Base-by-base conservation (phyloP, 2,113 vertebrate genomes). In the Actinemys pallida region DNA sequence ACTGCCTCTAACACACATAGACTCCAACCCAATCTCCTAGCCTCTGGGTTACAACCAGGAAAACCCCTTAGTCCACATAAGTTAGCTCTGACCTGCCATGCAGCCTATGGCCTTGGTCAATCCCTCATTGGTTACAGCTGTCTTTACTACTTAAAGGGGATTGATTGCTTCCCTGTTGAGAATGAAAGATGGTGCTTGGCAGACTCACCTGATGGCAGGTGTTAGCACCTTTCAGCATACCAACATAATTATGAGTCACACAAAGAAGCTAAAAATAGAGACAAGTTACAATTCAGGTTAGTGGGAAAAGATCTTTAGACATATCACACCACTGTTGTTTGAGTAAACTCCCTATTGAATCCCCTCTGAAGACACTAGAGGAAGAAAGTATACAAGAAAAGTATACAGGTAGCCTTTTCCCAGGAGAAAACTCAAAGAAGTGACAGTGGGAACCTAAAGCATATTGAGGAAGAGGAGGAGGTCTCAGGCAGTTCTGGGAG, bases 61-160 rank as follows among this genome's bases (percentile, higher is more conserved):
- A 91, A 31, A 81, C 5, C 3, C 56, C 42, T 78, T 45, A 29
- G 24, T 8, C 12, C 14, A 62, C 49, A 12, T 5, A 76, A 14
- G 10, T 95, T 88, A 90, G 3, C 81, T 95, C 75, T 83, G 19
- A 93, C 39, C 22, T 88, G 13, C 11, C n/a, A 87, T 29, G 10
- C 35, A 83, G 39, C 35, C 20, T 35, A 57, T 2, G 4, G 14
- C 16, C 81, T 85, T 84, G 2, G 2, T 31, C 27, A 0, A 0
- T 20, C 45, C 65, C 11, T 57, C 47, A 93, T 54, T 5, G 1
- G 79, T 24, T 87, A 57, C 75, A 57, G 52, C 19, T 81, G 56
- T 80, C 42, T 52, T 88, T 79, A 50, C 52, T 89, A n/a, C 59
- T 79, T 59, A 90, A 89, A 92, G 42, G 79, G 88, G 31, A 5